phyloP scores from a whole-genome alignment of 2,113 vertebrate species.

The Pachyramphus minor region DNA sequence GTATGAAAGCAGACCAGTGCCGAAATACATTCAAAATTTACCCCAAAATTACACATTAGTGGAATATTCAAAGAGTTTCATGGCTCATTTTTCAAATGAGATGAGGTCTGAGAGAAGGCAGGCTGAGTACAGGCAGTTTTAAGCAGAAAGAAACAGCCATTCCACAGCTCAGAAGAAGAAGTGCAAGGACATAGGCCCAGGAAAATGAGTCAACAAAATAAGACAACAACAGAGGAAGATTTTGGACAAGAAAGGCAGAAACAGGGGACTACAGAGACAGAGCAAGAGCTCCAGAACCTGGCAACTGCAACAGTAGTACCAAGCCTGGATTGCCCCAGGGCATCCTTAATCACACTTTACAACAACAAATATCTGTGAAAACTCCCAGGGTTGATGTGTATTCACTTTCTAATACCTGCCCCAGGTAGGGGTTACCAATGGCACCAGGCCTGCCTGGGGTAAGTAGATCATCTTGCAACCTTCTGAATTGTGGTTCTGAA shows the following conservation, averaged over 20 bases:
- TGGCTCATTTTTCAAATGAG: not conserved
- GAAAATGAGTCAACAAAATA: not conserved
- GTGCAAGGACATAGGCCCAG: not conserved
- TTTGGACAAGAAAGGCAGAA: not conserved
- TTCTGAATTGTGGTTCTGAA: not conserved
- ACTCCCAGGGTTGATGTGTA: not conserved
- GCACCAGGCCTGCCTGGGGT: not conserved
- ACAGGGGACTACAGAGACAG: not conserved
- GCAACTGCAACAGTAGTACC: not conserved
- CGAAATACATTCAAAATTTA: not conserved
- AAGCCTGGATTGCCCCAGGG: not conserved
- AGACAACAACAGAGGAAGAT: not conserved
- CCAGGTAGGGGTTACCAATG: rapidly evolving
- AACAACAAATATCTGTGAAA: not conserved
- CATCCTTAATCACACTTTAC: not conserved
- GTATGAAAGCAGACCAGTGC: not conserved
- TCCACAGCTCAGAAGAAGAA: not conserved
- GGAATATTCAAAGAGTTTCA: not conserved
- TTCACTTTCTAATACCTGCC: not conserved
- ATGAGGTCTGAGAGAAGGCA: not conserved
- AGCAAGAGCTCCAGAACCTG: not conserved
- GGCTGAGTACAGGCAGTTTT: not conserved
- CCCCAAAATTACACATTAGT: not conserved
- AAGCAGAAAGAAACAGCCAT: not conserved
- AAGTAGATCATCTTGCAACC: not conserved